Evolutionary conservation across 2,888 invertebrate genomes (phyloP).

Genomic region (Trachelus stipa): DNA sequence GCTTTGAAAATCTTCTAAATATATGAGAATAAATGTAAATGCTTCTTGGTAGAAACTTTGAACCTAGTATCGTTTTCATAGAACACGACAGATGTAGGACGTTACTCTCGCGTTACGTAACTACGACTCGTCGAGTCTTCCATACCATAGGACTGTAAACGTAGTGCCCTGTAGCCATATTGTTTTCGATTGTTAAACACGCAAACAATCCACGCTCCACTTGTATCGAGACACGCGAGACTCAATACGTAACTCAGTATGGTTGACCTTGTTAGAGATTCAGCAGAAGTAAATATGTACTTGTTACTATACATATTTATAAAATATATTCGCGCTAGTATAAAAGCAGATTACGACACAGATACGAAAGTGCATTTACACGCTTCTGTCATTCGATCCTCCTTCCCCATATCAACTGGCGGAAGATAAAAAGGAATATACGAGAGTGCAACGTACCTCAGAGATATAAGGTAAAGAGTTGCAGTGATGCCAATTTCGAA

Average conservation of each 20-base stretch:
- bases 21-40: neutral
- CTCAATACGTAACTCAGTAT: neutral
- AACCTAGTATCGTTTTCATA: neutral
- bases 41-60: neutral
- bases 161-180: neutral
- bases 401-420: neutral
- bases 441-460: neutral
- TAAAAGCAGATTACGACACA: neutral
- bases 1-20: neutral
- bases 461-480: neutral
- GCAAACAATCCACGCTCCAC: slow-evolving; percentile 35
- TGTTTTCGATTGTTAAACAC: neutral
- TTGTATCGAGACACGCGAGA: slow-evolving; percentile 24
- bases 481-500: neutral
- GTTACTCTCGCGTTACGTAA: neutral
- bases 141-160: neutral
- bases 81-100: neutral
- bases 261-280: neutral
- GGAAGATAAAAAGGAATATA: neutral
- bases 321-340: neutral
- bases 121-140: neutral
- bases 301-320: neutral
- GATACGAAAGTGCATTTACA: neutral
- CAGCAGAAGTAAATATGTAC: neutral
- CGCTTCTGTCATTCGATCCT: neutral